Conservation (phyloP, 2,888 invertebrate species). For the Lepidocyrtinus sp. region DNA sequence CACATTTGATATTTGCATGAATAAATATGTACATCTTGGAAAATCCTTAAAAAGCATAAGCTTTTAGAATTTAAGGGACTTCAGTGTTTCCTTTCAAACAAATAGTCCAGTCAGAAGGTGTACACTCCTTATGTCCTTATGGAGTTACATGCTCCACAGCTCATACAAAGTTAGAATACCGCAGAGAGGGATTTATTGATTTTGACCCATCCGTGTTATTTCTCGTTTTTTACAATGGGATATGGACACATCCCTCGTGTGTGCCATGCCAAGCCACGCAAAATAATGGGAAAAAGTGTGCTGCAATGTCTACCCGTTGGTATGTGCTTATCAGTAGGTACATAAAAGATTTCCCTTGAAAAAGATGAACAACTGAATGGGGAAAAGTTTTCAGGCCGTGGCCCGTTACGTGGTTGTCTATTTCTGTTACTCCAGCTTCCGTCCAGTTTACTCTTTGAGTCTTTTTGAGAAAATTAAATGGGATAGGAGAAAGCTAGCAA, state of each 20-base stretch:
- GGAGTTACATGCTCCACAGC: constrained; percentile 48
- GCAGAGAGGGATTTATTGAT: constrained; percentile 68
- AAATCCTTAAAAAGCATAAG: constrained; percentile 36
- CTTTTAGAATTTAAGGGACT: no score
- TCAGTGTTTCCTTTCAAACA: constrained; percentile 43
- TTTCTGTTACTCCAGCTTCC: constrained; percentile 51
- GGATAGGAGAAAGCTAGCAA: constrained; percentile 16
- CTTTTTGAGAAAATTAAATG: constrained; percentile 54
- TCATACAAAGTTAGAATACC: constrained; percentile 61
- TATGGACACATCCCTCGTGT: background rate
- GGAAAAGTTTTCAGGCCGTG: constrained; percentile 4
- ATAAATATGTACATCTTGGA: constrained; percentile 22
- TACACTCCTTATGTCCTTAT: constrained; percentile 57
- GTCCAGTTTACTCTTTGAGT: constrained; percentile 44
- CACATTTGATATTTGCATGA: no score
- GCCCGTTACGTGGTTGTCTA: constrained; percentile 34
- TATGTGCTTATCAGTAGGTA: constrained; percentile 1
- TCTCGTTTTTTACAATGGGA: constrained; percentile 47
- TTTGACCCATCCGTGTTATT: constrained; percentile 67
- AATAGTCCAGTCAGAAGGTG: constrained; percentile 50
- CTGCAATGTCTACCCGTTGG: constrained; percentile 5
- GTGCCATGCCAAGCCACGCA: background rate
- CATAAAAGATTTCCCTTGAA: background rate
- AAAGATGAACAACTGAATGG: constrained; percentile 5
- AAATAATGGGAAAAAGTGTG: background rate